Evolutionary conservation across 2,797 vertebrate genomes (phyloP).

Genomic region (Schizopygopsis pylzovi): DNA sequence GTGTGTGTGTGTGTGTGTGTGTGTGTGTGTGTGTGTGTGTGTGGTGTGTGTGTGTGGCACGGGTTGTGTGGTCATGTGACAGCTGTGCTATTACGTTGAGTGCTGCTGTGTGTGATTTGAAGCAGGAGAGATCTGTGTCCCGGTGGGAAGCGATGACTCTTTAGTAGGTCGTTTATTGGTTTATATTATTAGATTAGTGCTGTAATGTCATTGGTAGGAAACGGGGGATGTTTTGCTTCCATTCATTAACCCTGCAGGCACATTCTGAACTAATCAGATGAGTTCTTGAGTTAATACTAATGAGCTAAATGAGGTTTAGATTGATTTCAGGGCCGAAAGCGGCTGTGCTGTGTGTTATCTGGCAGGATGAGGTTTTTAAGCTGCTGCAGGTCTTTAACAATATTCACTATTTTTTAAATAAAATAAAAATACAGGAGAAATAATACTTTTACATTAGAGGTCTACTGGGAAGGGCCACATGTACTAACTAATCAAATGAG

Average conservation of each 20-base stretch:
- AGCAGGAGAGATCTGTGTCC: slow-evolving; percentile 17
- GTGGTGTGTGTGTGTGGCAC: background rate
- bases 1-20: background rate
- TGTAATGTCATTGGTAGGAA: slow-evolving; percentile 48
- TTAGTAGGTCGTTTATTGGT: slow-evolving; percentile 55
- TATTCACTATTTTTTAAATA: background rate
- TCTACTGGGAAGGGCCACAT: background rate
- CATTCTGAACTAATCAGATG: slow-evolving; percentile 50
- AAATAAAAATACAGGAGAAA: background rate
- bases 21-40: background rate
- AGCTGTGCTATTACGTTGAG: background rate
- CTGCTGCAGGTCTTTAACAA: background rate
- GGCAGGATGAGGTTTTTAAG: slow-evolving; percentile 9
- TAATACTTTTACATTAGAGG: background rate
- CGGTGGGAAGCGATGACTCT: slow-evolving; percentile 28
- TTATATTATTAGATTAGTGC: slow-evolving; percentile 59
- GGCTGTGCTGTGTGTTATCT: background rate
- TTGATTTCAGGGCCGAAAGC: slow-evolving; percentile 6
- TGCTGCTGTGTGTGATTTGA: slow-evolving; percentile 25
- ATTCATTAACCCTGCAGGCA: slow-evolving; percentile 54
- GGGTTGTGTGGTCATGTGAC: background rate
- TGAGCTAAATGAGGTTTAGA: slow-evolving; percentile 46
- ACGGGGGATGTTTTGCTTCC: slow-evolving; percentile 43
- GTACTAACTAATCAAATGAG: too few species aligned
- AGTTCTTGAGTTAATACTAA: slow-evolving; percentile 44